A percentile compares a stretch with the other conserved stretches of the same genome.
phyloP scores from a whole-genome alignment of 92 coral and sea anemone species.

The Pocillopora meandrina region DNA sequence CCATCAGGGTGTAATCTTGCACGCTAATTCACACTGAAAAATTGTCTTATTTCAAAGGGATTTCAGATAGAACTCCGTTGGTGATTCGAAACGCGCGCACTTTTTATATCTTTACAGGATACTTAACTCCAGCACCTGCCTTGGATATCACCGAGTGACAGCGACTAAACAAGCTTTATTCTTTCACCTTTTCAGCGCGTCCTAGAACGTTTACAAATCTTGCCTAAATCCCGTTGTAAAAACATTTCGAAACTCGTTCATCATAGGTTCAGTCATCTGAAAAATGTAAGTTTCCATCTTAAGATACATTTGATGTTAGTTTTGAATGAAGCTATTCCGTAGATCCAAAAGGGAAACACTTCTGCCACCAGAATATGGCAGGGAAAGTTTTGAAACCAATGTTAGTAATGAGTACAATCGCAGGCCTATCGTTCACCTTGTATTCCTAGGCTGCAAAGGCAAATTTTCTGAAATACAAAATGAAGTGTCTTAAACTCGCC shows the following conservation, averaged over 20 bases:
- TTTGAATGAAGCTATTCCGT: not conserved
- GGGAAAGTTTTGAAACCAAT: not conserved
- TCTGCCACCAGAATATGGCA: not conserved
- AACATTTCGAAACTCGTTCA: not conserved
- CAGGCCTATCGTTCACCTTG: not conserved
- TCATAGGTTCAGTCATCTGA: not conserved
- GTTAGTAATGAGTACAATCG: not conserved
- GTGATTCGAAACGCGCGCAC: not conserved
- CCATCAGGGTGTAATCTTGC: not conserved
- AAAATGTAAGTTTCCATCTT: not conserved
- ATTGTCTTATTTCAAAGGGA: not conserved
- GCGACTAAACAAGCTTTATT: conserved; percentile 26
- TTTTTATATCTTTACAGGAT: not conserved
- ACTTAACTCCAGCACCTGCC: conserved; percentile 21
- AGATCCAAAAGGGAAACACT: not conserved
- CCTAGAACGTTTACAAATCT: not conserved
- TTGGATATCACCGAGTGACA: conserved; percentile 13
- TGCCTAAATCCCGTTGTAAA: not conserved
- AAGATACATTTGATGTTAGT: not conserved
- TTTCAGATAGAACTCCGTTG: not conserved
- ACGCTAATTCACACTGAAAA: not conserved
- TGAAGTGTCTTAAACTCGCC: not conserved
- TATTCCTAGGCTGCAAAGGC: not conserved
- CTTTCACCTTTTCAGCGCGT: not conserved
- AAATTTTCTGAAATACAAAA: not conserved